Evolutionary conservation across 2,797 vertebrate genomes (phyloP), one percentile per base, ranked within the genome.

Genomic region (Schizopygopsis malacanthus): DNA sequence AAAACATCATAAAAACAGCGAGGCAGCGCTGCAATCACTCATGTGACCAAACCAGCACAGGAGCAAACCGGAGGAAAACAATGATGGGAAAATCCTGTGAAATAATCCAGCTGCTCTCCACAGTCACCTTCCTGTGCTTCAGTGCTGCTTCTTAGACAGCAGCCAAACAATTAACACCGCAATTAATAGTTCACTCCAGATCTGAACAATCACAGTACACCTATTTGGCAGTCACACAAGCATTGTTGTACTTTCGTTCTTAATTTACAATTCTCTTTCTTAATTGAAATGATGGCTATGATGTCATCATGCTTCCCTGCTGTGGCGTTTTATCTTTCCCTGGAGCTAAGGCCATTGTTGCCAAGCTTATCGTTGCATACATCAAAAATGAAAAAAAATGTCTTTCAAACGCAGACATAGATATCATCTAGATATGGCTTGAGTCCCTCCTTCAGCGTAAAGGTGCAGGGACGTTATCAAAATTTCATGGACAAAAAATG

Each of bases 1-100:
- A 84, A 67, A 69, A 75, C 82, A 25, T 67, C 22, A 67, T 39
- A 67, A 67, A 67, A 43, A 73, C 20, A 39, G 20, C 3, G 3
- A 61, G 56, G 8, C 43, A 83, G 82, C 4, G 7, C 20, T 63
- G 25, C 69, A 10, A n/a, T 47, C 25, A 25, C 75, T 71, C 72
- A 86, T 77, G 81, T 15, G 67, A 37, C 88, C 85, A 84, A 67
- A 37, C 25, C 25, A 37, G 20, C 80, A 82, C 83, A 37, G 52
- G 72, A 61, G 91, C 70, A 85, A 89, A 84, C 82, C 25, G 71
- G 67, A 10, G 67, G 80, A 63, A 28, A 91, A 93, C 92, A 93
- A 92, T 92, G 90, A 90, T 84, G 90, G 69, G 90, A 92, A 88
- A 87, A 79, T 88, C 84, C 81, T 86, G 90, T 72, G 84, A 50